A percentile compares a stretch with the other conserved stretches of the same genome.
Conservation (phyloP, 1,140 invertebrate genomes). For the Heliothis virescens region DNA sequence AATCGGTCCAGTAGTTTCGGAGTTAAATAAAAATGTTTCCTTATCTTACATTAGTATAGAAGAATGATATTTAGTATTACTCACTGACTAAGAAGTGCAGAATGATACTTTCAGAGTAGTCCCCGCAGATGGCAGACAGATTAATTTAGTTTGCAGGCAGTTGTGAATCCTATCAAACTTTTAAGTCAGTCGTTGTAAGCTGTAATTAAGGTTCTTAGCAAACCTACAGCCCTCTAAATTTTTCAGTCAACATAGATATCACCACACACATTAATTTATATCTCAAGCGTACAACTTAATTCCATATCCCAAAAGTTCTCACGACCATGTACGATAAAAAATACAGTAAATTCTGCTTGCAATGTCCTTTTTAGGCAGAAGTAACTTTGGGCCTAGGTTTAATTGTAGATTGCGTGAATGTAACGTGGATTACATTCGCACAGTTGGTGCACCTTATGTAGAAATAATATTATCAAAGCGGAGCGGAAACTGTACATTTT, state of each 20-base stretch:
- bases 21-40: too few relatives aligned
- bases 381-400: constrained; percentile 21
- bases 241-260: too few relatives aligned
- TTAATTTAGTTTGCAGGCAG: too few relatives aligned
- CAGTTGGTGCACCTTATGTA: neutral
- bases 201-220: too few relatives aligned
- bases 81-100: too few relatives aligned
- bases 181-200: too few relatives aligned
- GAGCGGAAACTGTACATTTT: constrained; percentile 16
- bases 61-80: too few relatives aligned
- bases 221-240: too few relatives aligned
- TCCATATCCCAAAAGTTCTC: constrained; percentile 21
- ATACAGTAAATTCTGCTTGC: neutral
- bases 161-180: too few relatives aligned
- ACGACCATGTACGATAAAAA: constrained; percentile 36
- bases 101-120: too few relatives aligned
- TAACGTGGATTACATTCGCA: neutral
- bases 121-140: too few relatives aligned
- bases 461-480: neutral
- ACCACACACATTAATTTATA: constrained; percentile 33
- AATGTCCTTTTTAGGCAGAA: constrained; percentile 47
- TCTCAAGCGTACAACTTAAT: constrained; percentile 30
- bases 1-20: constrained; percentile 51
- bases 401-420: constrained; percentile 28
- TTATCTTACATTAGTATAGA: too few relatives aligned